Evolutionary conservation across 2,113 vertebrate genomes (phyloP).

Genomic region (Vidua macroura): DNA sequence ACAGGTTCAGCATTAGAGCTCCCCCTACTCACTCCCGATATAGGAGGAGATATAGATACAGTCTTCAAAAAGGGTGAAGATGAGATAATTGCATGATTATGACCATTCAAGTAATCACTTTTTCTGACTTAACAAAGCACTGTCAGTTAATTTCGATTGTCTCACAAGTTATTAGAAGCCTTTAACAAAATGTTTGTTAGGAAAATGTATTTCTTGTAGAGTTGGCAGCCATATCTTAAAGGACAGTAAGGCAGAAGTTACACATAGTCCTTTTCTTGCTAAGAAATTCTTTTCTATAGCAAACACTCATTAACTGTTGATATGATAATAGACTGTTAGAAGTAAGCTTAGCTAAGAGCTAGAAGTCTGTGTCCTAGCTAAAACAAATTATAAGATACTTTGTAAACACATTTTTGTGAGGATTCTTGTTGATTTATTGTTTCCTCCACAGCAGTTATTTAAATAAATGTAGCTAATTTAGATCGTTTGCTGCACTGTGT

Average conservation of each 20-base stretch:
- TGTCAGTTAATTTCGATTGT: slow-evolving; percentile 71
- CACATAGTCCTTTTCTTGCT: not conserved
- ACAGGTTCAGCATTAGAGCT: slow-evolving; percentile 81
- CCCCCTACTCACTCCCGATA: slow-evolving; percentile 74
- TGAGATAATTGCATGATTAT: slow-evolving; percentile 77
- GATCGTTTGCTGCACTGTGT: slow-evolving; percentile 72
- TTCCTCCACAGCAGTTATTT: slow-evolving; percentile 76
- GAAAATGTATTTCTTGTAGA: slow-evolving; percentile 52
- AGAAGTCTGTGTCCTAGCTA: slow-evolving; percentile 73
- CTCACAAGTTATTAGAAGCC: slow-evolving; percentile 62
- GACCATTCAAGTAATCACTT: slow-evolving; percentile 71
- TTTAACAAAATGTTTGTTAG: slow-evolving; percentile 72
- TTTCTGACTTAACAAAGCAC: slow-evolving; percentile 69
- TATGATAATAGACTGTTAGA: slow-evolving; percentile 72
- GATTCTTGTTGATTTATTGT: slow-evolving; percentile 81
- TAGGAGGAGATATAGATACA: slow-evolving; percentile 68
- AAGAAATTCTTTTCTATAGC: slow-evolving; percentile 52
- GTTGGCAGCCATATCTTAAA: not conserved
- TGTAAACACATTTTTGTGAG: slow-evolving; percentile 77
- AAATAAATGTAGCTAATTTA: slow-evolving; percentile 80
- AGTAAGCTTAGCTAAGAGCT: slow-evolving; percentile 76
- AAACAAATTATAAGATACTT: slow-evolving; percentile 76
- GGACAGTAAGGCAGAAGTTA: slow-evolving; percentile 44
- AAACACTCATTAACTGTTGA: slow-evolving; percentile 74
- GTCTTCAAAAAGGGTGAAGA: slow-evolving; percentile 71